phyloP scores from a whole-genome alignment of 2,888 invertebrate species.

The Myopa tessellatipennis region DNA sequence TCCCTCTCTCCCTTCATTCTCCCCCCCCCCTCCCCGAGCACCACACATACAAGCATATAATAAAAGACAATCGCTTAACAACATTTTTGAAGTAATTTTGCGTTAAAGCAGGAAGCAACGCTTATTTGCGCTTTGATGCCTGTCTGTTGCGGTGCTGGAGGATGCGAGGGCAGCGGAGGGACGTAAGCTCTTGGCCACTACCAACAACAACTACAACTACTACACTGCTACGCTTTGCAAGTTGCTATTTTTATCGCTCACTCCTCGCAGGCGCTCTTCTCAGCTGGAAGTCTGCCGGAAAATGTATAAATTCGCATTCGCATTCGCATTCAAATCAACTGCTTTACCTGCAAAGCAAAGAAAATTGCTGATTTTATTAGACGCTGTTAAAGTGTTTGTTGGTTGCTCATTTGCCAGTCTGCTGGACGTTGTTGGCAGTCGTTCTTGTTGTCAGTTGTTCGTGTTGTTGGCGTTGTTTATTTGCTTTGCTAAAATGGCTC shows the following conservation, averaged over 20 bases:
- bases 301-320: neutral
- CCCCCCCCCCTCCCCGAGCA: neutral
- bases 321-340: constrained; percentile 11
- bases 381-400: constrained; percentile 13
- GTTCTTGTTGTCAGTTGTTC: constrained; percentile 5
- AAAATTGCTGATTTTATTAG: constrained; percentile 27
- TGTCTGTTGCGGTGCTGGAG: neutral
- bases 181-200: neutral
- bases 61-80: constrained; percentile 17
- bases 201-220: no score
- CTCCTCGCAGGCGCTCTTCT: neutral
- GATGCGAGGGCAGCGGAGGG: neutral
- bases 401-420: constrained; percentile 19
- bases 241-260: neutral
- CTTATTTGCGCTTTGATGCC: constrained; percentile 49
- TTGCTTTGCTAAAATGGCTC: constrained; percentile 30
- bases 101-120: constrained; percentile 44
- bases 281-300: neutral
- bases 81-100: neutral
- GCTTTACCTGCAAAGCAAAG: constrained; percentile 5
- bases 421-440: neutral
- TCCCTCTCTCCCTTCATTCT: neutral
- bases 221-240: neutral
- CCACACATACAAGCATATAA: neutral
- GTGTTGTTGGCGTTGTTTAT: constrained; percentile 22